phyloP scores from a whole-genome alignment of 1,140 invertebrate species.

The Daktulosphaira vitifoliae region DNA sequence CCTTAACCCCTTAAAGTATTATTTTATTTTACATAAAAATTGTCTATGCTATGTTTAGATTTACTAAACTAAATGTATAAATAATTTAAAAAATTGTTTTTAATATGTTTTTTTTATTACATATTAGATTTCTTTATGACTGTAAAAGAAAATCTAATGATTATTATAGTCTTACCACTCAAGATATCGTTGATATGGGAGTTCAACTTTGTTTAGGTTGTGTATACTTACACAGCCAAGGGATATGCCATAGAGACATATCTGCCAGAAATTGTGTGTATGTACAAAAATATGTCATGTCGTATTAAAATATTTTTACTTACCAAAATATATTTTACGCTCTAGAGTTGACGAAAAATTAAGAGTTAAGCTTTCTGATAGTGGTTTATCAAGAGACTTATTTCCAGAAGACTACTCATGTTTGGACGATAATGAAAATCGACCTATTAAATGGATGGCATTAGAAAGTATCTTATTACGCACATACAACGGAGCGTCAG shows the following conservation, averaged over 20 bases:
- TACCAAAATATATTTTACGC: neutral
- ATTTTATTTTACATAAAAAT: too few relatives aligned
- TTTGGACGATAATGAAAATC: conserved; percentile 87
- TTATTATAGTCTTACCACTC: conserved; percentile 51
- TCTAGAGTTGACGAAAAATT: conserved; percentile 73
- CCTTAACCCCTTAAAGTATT: too few relatives aligned
- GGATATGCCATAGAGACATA: conserved; percentile 81
- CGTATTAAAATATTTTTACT: neutral
- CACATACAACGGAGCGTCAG: conserved; percentile 68
- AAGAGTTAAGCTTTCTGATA: conserved; percentile 81
- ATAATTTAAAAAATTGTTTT: too few relatives aligned
- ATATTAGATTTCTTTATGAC: conserved; percentile 58
- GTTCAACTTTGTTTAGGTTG: conserved; percentile 78
- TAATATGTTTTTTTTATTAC: neutral
- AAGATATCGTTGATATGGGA: conserved; percentile 81
- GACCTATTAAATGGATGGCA: conserved; percentile 92
- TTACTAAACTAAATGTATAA: too few relatives aligned
- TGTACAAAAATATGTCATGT: conserved; percentile 45
- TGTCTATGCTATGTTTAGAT: too few relatives aligned
- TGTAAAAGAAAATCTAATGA: conserved; percentile 49
- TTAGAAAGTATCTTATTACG: conserved; percentile 75
- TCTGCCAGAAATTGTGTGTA: conserved; percentile 83
- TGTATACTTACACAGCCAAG: conserved; percentile 77
- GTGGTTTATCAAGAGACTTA: conserved; percentile 78
- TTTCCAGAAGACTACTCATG: conserved; percentile 95